Evolutionary conservation across 1,140 invertebrate species (phyloP).

Genomic region (Drosophila pectinifera): DNA sequence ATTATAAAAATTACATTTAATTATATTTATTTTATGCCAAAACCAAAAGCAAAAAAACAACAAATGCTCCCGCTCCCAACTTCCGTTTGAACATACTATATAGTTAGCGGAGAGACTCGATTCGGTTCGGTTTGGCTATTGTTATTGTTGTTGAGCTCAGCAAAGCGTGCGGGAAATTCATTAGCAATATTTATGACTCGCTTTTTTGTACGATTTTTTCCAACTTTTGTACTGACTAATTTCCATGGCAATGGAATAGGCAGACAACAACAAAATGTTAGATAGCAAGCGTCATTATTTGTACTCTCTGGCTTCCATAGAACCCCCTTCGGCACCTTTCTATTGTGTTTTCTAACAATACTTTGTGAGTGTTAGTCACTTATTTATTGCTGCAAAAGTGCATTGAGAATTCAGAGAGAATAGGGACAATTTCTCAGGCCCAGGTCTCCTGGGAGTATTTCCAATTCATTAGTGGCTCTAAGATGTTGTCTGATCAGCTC

Average conservation of each 20-base stretch:
- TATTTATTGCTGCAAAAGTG: constrained; percentile 44
- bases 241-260: constrained; percentile 63
- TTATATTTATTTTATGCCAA: constrained; percentile 71
- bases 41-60: constrained; percentile 24
- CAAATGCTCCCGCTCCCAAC: constrained; percentile 62
- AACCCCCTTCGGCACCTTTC: constrained; percentile 4
- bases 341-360: constrained; percentile 46
- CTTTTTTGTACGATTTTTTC: constrained; percentile 33
- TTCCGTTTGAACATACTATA: constrained; percentile 57
- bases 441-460: constrained; percentile 13
- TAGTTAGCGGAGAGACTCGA: constrained; percentile 48
- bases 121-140: constrained; percentile 25
- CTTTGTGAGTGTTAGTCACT: constrained; percentile 34
- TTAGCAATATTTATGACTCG: constrained; percentile 80
- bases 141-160: constrained; percentile 59
- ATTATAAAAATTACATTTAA: constrained; percentile 81
- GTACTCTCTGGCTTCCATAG: constrained; percentile 45
- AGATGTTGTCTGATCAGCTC: constrained; percentile 12
- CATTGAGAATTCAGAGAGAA: constrained; percentile 41
- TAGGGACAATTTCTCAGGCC: constrained; percentile 7
- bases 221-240: constrained; percentile 65
- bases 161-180: constrained; percentile 82
- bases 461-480: constrained; percentile 23
- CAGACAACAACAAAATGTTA: constrained; percentile 37
- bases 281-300: constrained; percentile 63